These are phyloP conservation scores for Euura saliciscinereae DNA, from an alignment of 1,140 invertebrate genomes.

Conservation along the genomic window DNA sequence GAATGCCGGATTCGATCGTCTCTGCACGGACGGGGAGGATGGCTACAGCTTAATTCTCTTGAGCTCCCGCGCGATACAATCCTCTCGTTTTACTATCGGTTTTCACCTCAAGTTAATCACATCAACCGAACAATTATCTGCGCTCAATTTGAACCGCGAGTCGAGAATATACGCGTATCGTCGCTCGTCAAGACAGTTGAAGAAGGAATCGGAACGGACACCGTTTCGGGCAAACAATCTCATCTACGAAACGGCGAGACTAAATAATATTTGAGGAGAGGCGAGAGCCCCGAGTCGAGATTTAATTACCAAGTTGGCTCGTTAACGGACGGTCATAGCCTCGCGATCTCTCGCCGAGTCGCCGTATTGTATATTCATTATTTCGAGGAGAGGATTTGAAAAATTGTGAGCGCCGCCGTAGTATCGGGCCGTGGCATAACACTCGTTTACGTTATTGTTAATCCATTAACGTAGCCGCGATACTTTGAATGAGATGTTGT, in stretches of 20 bases:
- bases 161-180: too few species aligned
- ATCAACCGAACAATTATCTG: neutral
- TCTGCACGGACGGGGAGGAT: neutral
- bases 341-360: neutral
- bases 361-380: too few species aligned
- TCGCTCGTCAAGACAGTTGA: neutral
- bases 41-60: conserved; percentile 1
- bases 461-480: neutral
- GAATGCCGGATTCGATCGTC: neutral
- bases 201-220: neutral
- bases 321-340: conserved; percentile 1
- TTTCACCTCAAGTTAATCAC: neutral
- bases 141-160: too few species aligned
- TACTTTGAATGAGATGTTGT: neutral
- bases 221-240: neutral
- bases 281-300: neutral
- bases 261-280: neutral
- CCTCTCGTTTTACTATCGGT: neutral
- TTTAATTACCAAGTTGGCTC: neutral
- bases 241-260: neutral
- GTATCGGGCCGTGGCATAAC: too few species aligned
- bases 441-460: too few species aligned
- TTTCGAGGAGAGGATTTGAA: too few species aligned
- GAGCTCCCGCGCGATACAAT: neutral
- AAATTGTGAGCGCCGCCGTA: too few species aligned